These are phyloP conservation scores for Helleia helle DNA, from an alignment of 2,888 invertebrate species.

Conservation along the genomic window DNA sequence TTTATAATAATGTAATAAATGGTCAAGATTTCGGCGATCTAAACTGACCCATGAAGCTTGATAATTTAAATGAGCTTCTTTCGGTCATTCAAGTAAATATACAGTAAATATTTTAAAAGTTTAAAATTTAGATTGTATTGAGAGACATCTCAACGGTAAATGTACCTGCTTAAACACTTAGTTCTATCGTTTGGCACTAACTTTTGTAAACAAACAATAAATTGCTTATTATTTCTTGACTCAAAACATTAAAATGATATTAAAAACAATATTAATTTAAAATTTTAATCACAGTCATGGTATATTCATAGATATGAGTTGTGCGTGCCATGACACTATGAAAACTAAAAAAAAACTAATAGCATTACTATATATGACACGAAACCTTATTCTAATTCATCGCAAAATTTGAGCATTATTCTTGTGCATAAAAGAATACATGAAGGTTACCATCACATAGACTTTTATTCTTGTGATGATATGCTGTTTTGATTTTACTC, in stretches of 20 bases:
- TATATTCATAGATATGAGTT: conserved; percentile 50
- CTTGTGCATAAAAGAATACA: conserved; percentile 65
- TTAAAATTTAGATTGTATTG: conserved; percentile 52
- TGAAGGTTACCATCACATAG: conserved; percentile 57
- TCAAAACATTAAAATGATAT: conserved; percentile 44
- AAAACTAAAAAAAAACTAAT: conserved; percentile 45
- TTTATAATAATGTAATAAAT: conserved; percentile 53
- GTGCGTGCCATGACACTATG: conserved; percentile 60
- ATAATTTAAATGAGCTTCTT: conserved; percentile 38
- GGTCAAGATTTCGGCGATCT: conserved; percentile 74
- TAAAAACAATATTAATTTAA: conserved; percentile 52
- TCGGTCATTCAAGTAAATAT: conserved; percentile 46
- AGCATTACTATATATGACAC: conserved; percentile 68
- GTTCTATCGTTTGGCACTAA: conserved; percentile 71
- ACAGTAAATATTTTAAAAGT: conserved; percentile 27
- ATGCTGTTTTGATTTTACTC: conserved; percentile 34
- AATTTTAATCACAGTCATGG: conserved; percentile 68
- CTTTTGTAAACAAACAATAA: conserved; percentile 43
- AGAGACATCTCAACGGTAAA: conserved; percentile 57
- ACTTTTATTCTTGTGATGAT: conserved; percentile 48
- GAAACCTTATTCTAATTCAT: conserved; percentile 69
- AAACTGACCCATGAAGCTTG: conserved; percentile 55
- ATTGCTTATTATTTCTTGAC: conserved; percentile 25
- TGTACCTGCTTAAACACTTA: conserved; percentile 55
- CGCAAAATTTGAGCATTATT: conserved; percentile 70